Percentiles rank a stretch among this genome's conserved stretches.
These are phyloP conservation scores for Brachymystax lenok DNA, from an alignment of 2,797 vertebrate species.

Conservation along the genomic window DNA sequence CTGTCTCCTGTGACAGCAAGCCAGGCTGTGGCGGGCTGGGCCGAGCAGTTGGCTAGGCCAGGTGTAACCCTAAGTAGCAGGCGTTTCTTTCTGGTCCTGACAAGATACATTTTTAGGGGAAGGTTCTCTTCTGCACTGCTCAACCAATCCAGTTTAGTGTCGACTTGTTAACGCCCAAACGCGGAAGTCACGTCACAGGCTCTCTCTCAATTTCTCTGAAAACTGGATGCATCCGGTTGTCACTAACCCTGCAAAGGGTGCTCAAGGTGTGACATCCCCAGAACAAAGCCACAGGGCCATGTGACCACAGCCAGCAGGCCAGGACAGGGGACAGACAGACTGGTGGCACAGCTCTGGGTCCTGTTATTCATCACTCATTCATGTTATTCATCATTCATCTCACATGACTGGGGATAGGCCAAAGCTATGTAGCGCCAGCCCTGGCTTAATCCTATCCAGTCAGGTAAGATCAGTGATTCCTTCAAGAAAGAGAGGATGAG, in stretches of 20 bases:
- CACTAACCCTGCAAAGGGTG: too few species aligned
- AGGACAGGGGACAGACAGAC: neutral
- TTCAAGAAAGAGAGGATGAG: neutral
- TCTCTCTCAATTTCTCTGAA: too few species aligned
- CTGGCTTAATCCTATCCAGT: neutral
- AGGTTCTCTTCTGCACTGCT: too few species aligned
- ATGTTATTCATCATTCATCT: neutral
- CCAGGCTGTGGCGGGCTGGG: slow-evolving; percentile 29
- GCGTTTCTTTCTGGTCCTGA: too few species aligned
- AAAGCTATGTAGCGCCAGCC: neutral
- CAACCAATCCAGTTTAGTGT: too few species aligned
- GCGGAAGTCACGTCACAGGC: too few species aligned
- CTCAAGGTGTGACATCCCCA: too few species aligned
- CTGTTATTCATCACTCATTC: neutral
- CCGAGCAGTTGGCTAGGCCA: neutral
- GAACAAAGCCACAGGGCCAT: too few species aligned
- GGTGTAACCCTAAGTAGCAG: too few species aligned
- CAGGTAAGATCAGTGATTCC: neutral
- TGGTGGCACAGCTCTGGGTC: neutral
- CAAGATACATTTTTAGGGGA: too few species aligned
- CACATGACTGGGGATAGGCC: neutral
- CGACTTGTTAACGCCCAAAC: too few species aligned
- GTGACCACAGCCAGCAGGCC: neutral
- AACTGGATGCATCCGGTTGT: too few species aligned
- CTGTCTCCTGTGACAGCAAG: slow-evolving; percentile 39